These are phyloP conservation scores for Pandemis corylana DNA, from an alignment of 2,888 invertebrate species.

Conservation along the genomic window DNA sequence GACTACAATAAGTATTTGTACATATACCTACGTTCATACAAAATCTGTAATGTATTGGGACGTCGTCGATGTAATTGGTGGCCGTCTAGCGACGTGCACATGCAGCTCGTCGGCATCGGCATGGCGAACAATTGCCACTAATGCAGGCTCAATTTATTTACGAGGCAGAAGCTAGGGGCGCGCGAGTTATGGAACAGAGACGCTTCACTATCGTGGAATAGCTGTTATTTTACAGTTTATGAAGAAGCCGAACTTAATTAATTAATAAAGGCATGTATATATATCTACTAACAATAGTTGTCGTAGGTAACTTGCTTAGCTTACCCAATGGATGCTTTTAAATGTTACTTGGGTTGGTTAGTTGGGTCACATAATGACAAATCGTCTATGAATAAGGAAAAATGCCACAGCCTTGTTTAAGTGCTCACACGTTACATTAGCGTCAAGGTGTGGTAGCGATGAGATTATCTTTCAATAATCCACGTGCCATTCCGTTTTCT, in stretches of 20 bases:
- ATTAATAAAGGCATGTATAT: no score
- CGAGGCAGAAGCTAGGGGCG: constrained; percentile 80
- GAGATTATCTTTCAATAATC: constrained; percentile 46
- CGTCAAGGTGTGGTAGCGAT: constrained; percentile 24
- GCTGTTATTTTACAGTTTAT: constrained; percentile 40
- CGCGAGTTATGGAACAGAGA: constrained; percentile 58
- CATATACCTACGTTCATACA: neutral
- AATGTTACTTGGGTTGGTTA: neutral
- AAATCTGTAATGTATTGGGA: constrained; percentile 12
- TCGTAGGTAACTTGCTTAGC: neutral
- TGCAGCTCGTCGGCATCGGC: constrained; percentile 51
- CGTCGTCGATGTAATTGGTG: constrained; percentile 26
- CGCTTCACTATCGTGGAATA: constrained; percentile 58
- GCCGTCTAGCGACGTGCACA: constrained; percentile 62
- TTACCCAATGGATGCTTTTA: neutral
- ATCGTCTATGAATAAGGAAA: constrained; percentile 45
- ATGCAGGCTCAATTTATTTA: constrained; percentile 85
- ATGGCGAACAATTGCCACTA: constrained; percentile 84
- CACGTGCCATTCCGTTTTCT: constrained; percentile 39
- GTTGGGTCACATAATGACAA: neutral
- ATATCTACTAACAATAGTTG: neutral
- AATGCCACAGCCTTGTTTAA: constrained; percentile 41
- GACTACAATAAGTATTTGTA: neutral
- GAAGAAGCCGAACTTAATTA: no score
- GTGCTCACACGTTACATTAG: constrained; percentile 15